Evolutionary conservation across 2,888 invertebrate species (phyloP).

Genomic region (Halictus quadricinctus): DNA sequence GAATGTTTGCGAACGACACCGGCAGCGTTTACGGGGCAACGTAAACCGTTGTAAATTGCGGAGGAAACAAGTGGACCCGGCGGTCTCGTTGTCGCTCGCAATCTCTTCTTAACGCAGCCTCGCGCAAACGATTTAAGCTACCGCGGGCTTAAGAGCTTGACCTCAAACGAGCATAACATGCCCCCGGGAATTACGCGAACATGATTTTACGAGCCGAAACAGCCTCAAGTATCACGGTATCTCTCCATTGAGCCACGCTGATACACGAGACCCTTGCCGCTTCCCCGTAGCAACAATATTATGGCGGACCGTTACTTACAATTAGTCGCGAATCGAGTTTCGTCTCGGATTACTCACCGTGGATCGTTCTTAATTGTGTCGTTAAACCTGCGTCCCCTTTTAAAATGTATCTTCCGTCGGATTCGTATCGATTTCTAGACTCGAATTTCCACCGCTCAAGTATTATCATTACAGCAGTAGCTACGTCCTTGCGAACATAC

Average conservation of each 20-base stretch:
- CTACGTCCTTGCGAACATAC: background rate
- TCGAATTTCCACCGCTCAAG: background rate
- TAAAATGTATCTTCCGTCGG: background rate
- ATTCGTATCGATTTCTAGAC: background rate
- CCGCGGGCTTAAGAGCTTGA: conserved; percentile 71
- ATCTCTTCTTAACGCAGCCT: conserved; percentile 66
- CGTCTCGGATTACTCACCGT: conserved; percentile 34
- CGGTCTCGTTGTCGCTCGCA: conserved; percentile 69
- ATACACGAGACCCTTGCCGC: conserved; percentile 48
- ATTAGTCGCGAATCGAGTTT: conserved; percentile 49
- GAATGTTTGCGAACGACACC: conserved; percentile 27
- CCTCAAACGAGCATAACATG: conserved; percentile 65
- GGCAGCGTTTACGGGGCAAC: conserved; percentile 27
- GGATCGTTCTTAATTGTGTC: conserved; percentile 30
- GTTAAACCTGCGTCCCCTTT: background rate
- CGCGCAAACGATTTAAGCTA: conserved; percentile 68
- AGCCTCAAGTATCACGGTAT: conserved; percentile 58
- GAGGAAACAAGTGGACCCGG: conserved; percentile 54
- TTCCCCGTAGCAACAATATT: conserved; percentile 35
- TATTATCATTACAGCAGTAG: background rate
- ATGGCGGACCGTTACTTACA: conserved; percentile 50
- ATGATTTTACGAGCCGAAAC: conserved; percentile 54
- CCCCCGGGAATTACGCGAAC: conserved; percentile 54
- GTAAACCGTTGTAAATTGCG: conserved; percentile 36
- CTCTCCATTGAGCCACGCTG: conserved; percentile 41